Percentiles rank a stretch among this genome's conserved stretches.
These are phyloP conservation scores for Hormiphora californensis DNA, from an alignment of 37 sponge, comb jelly and placozoan species.

Conservation along the genomic window DNA sequence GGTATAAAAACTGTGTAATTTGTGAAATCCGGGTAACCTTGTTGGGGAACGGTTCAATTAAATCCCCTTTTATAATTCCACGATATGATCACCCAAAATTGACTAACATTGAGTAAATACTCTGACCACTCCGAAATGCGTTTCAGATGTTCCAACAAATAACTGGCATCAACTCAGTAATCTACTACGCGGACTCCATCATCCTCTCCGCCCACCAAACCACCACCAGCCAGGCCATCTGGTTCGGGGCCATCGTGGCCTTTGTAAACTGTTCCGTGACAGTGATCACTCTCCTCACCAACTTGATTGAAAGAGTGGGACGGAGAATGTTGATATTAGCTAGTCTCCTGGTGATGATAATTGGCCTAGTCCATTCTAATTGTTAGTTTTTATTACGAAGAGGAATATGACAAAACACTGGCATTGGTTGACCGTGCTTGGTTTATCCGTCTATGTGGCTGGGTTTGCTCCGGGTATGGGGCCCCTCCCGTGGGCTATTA, in stretches of 20 bases:
- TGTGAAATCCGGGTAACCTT: no score
- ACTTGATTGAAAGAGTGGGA: not conserved
- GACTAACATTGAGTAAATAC: no score
- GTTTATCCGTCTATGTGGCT: conserved; percentile 40
- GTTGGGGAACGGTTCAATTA: no score
- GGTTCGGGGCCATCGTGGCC: not conserved
- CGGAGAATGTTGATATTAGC: not conserved
- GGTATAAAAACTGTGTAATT: no score
- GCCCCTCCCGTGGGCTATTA: conserved; percentile 62
- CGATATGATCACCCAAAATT: no score
- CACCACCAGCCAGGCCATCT: conserved; percentile 20
- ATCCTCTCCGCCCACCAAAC: conserved; percentile 53
- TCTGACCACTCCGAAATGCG: no score
- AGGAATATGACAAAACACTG: conserved; percentile 12
- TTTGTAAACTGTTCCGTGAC: not conserved
- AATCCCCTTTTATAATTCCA: no score
- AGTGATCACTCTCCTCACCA: not conserved
- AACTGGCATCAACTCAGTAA: conserved; percentile 57
- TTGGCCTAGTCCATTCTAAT: not conserved
- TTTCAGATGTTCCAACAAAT: conserved; percentile 58
- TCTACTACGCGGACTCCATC: conserved; percentile 61
- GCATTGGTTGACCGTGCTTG: conserved; percentile 52
- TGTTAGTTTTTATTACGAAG: no score
- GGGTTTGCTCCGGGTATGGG: conserved; percentile 59
- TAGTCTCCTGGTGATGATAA: not conserved